Base-by-base conservation (phyloP, 2,888 invertebrate genomes). In the Imbricaverruca yamaguchii region DNA sequence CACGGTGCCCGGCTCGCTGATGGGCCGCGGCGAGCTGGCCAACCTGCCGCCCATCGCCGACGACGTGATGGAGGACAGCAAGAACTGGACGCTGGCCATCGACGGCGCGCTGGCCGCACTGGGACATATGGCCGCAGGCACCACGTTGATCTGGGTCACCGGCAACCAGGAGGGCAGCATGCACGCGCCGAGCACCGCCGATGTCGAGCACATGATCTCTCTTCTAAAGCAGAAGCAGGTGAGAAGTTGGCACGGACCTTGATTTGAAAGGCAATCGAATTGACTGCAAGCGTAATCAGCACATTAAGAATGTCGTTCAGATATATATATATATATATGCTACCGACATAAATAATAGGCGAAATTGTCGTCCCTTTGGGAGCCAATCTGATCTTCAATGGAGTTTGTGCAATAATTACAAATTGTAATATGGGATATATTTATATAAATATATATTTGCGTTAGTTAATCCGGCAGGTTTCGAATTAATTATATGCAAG, bases 1-100 rank as follows among this genome's bases (percentile, higher is more conserved):
- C 23, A 59, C 81, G 3, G 83, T 84, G 59, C 81, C 82, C 15
- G 82, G 81, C 57, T 81, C 81, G 23, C 79, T 79, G 57, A 56
- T 57, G 25, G 79, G 79, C 9, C 79, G 79, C 57, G 57, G 56
- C 23, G 79, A 79, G 59, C 25, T 79, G 57, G 79, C 79, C 57
- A 79, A 79, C 56, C 79, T 79, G 56, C 79, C 79, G 12, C 79
- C 79, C 9, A 59, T 79, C 25, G 79, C 79, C 57, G 79, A 79
- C 57, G 13, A 79, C 57, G 79, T 79, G 6, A 11, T 15, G 57
- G 79, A 79, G 79, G 15, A 21, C 23, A 7, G 57, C 57, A 79
- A 79, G 79, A 79, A 15, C 57, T 79, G 79, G 79, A n/a, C n/a
- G n/a, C 13, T 23, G 23, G 79, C 79, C 15, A n/a, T 79, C 7